A percentile compares a stretch with the other conserved stretches of the same genome.
Evolutionary conservation across 1,140 invertebrate species (phyloP).

Genomic region (Calephelis nemesis): DNA sequence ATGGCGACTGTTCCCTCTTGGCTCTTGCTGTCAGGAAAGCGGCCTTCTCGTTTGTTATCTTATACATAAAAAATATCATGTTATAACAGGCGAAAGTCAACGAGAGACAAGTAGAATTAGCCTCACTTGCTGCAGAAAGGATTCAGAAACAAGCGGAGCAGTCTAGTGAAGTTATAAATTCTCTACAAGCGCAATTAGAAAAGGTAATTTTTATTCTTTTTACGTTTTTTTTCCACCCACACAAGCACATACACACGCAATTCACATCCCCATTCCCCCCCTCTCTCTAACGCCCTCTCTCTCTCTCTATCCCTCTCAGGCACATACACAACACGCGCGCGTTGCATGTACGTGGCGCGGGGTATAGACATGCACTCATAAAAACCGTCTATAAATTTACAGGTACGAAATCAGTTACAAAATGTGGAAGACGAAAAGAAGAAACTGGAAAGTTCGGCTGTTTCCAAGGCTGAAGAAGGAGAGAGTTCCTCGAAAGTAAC

Average conservation of each 20-base stretch:
- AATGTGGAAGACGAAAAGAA: constrained; percentile 73
- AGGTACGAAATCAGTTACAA: constrained; percentile 55
- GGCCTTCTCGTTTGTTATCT: neutral
- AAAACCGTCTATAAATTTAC: neutral
- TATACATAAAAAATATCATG: constrained; percentile 11
- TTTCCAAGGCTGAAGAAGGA: neutral
- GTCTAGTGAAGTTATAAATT: constrained; percentile 57
- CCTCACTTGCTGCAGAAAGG: constrained; percentile 53
- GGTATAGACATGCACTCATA: too few species aligned
- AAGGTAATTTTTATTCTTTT: constrained; percentile 37
- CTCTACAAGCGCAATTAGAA: constrained; percentile 59
- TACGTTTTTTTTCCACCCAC: too few species aligned
- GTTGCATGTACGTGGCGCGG: too few species aligned
- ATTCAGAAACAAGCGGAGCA: constrained; percentile 62
- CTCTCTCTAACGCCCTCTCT: too few species aligned
- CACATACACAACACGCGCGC: too few species aligned
- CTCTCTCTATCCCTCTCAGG: too few species aligned
- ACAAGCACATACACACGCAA: too few species aligned
- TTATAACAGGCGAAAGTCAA: constrained; percentile 40
- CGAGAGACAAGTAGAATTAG: constrained; percentile 55
- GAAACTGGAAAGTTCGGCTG: constrained; percentile 21
- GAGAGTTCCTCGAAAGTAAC: constrained; percentile 50
- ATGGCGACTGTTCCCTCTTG: too few species aligned
- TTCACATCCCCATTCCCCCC: too few species aligned
- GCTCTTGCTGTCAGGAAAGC: too few species aligned